A percentile compares a stretch with the other conserved stretches of the same genome.
Conservation (phyloP, 92 coral and sea anemone species). For the Pocillopora grandis region DNA sequence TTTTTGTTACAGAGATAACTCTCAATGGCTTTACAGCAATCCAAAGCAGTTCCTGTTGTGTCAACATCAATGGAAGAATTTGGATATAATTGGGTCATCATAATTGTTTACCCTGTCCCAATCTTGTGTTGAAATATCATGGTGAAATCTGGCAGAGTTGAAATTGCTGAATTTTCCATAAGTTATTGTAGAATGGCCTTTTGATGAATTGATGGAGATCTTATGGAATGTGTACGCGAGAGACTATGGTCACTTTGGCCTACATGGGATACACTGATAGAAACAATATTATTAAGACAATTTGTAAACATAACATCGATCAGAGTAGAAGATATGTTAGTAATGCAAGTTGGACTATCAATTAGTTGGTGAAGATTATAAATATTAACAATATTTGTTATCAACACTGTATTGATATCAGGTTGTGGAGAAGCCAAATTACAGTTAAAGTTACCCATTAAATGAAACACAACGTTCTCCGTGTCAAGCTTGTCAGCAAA, state of each 20-base stretch:
- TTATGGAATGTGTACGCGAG: constrained; percentile 66
- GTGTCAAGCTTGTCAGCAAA: constrained; percentile 53
- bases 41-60: too few relatives aligned
- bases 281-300: constrained; percentile 34
- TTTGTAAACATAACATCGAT: constrained; percentile 47
- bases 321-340: constrained; percentile 35
- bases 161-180: too few relatives aligned
- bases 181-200: constrained; percentile 42
- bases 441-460: constrained; percentile 60
- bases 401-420: constrained; percentile 32
- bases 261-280: constrained; percentile 51
- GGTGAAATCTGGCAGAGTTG: too few relatives aligned
- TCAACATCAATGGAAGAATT: too few relatives aligned
- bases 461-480: constrained; percentile 51
- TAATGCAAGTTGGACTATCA: constrained; percentile 45
- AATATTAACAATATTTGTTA: constrained; percentile 50
- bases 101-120: not conserved
- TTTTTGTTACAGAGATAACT: too few relatives aligned
- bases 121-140: not conserved
- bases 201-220: constrained; percentile 42
- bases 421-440: constrained; percentile 53
- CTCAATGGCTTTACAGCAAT: too few relatives aligned
- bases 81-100: not conserved
- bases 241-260: constrained; percentile 68
- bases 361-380: constrained; percentile 48